Percentiles rank a stretch among this genome's conserved stretches.
Conservation (phyloP, 2,888 invertebrate genomes). For the Temnothorax unifasciatus region DNA sequence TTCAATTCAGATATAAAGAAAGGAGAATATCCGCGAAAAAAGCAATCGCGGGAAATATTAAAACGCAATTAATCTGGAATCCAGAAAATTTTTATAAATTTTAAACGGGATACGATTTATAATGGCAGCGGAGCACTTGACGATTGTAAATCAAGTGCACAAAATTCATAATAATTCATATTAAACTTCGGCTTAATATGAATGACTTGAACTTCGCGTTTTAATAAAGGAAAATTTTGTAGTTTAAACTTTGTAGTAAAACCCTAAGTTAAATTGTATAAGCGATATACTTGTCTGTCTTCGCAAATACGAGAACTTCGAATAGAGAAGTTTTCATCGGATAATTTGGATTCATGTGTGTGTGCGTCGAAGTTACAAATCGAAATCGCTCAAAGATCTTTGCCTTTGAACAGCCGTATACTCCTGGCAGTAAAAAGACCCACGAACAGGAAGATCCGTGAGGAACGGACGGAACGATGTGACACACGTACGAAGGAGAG, state of each 20-base stretch:
- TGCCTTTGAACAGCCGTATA: background rate
- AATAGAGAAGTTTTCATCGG: background rate
- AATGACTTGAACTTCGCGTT: background rate
- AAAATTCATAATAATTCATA: background rate
- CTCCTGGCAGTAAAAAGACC: background rate
- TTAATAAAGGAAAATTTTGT: background rate
- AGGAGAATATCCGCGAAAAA: background rate
- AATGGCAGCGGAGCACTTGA: background rate
- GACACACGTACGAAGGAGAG: slow-evolving; percentile 42
- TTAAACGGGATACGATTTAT: background rate
- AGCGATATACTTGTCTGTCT: too few relatives aligned
- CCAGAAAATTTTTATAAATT: slow-evolving; percentile 5
- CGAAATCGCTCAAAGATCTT: background rate
- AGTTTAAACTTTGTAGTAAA: background rate
- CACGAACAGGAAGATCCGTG: background rate
- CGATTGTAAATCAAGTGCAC: background rate
- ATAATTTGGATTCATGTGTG: background rate
- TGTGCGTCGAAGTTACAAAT: background rate
- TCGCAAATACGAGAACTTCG: background rate
- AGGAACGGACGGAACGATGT: too few relatives aligned
- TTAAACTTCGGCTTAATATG: background rate
- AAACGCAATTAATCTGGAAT: background rate
- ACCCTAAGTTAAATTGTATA: background rate
- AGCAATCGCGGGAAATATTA: background rate
- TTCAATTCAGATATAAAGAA: background rate